A percentile compares a stretch with the other conserved stretches of the same genome.
Evolutionary conservation across 2,797 vertebrate species (phyloP).

Genomic region (Sebastiscus tertius): DNA sequence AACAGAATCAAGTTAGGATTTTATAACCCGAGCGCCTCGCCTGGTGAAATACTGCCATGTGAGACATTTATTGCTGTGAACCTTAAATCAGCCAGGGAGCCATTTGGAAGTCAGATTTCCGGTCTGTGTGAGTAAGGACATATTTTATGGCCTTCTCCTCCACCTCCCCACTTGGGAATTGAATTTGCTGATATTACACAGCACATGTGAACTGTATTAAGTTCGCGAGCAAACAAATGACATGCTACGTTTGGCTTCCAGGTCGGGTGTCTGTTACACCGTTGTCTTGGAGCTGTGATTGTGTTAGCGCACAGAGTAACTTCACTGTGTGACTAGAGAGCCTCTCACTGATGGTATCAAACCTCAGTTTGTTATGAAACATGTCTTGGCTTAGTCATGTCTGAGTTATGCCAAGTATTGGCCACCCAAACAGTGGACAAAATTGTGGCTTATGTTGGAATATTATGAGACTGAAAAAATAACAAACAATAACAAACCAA

Average conservation of each 20-base stretch:
- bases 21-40: slow-evolving; percentile 57
- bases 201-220: slow-evolving; percentile 52
- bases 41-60: slow-evolving; percentile 68
- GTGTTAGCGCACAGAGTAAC: slow-evolving; percentile 21
- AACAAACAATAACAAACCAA: slow-evolving; percentile 18
- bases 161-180: slow-evolving; percentile 48
- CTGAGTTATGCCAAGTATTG: slow-evolving; percentile 11
- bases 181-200: slow-evolving; percentile 50
- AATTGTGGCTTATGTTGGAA: slow-evolving; percentile 7
- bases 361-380: slow-evolving; percentile 32
- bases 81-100: slow-evolving; percentile 68
- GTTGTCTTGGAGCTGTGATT: slow-evolving; percentile 18
- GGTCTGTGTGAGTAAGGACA: slow-evolving; percentile 39
- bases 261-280: slow-evolving; percentile 49
- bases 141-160: slow-evolving; percentile 55
- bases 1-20: slow-evolving; percentile 64
- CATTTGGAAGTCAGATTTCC: slow-evolving; percentile 69
- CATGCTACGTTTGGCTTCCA: slow-evolving; percentile 37
- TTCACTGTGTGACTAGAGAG: slow-evolving; percentile 7
- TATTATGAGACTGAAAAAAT: slow-evolving; percentile 3
- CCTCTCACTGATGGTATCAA: not conserved
- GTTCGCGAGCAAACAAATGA: slow-evolving; percentile 62
- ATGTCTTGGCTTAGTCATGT: slow-evolving; percentile 13
- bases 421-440: slow-evolving; percentile 37
- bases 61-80: slow-evolving; percentile 69